Evolutionary conservation across 2,888 invertebrate genomes (phyloP), one percentile per base, ranked within the genome.

Genomic region (Tenthredo amoena): DNA sequence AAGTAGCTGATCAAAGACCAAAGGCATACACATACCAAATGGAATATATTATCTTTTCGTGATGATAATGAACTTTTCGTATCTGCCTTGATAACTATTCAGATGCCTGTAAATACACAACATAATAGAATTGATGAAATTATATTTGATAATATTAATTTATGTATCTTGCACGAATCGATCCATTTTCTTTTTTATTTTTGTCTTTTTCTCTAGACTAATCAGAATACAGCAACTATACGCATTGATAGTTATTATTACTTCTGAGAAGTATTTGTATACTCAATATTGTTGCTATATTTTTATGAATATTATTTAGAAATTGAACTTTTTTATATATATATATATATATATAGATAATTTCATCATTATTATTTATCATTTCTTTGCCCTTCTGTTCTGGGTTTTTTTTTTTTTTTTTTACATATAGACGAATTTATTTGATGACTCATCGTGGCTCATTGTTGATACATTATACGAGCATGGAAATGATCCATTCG

Each of bases 161-260:
- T 65, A 55, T 77, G 18, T 34, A 74, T 18, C 37, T 68, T 71
- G 58, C 26, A 86, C 34, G 18, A 68, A 68, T 68, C 9, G 62
- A 21, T 71, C 37, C 7, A 62, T 65, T 43, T 68, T 65, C 34
- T 15, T 72, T 55, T 81, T 62, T n/a, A 15, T 10, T 65, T 9
- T 37, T 79, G 37, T 10, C 40, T 58, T 31, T 47, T 50, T 72
- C 31, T 50, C 55, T 65, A 37, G 31, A 85, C n/a, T 34, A 9
- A 72, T 62, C 15, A 62, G 71, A 55, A 85, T 55, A 81, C 21
- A 31, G 76, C 77, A 62, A 43, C 77, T 68, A 21, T 84, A 65
- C 85, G 4, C 68, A 86, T 40, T 86, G 85, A 87, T 88, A 88
- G 87, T 89, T 89, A 87, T 86, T 86, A 76, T 85, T 89, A 86